Evolutionary conservation across 2,797 vertebrate genomes (phyloP).

Genomic region (Chromobotia macracanthus): DNA sequence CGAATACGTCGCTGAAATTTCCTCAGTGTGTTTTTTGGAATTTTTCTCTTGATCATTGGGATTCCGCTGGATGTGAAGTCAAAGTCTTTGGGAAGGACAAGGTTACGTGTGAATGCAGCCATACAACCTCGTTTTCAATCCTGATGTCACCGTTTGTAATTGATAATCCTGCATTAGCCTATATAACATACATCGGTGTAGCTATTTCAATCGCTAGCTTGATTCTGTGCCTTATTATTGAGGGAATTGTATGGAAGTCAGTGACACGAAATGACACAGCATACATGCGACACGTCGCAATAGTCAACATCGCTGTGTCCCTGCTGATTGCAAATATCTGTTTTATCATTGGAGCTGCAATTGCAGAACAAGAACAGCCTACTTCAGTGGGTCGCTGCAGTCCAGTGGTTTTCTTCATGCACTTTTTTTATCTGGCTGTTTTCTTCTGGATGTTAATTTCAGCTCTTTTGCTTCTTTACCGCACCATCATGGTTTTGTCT

Average conservation of each 20-base stretch:
- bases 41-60: constrained; percentile 82
- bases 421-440: constrained; percentile 89
- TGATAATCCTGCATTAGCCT: neutral
- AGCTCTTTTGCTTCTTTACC: constrained; percentile 87
- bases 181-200: constrained; percentile 86
- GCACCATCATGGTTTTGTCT: constrained; percentile 82
- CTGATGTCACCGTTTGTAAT: constrained; percentile 80
- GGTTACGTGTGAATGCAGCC: constrained; percentile 66
- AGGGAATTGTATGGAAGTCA: constrained; percentile 83
- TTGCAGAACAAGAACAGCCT: constrained; percentile 47
- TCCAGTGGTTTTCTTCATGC: constrained; percentile 86
- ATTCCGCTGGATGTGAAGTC: constrained; percentile 62
- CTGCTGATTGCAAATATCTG: constrained; percentile 87
- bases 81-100: constrained; percentile 8
- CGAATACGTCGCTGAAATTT: constrained; percentile 52
- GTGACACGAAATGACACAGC: constrained; percentile 86
- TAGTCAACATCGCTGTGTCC: constrained; percentile 85
- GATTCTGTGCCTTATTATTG: constrained; percentile 83
- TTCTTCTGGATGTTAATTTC: constrained; percentile 95
- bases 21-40: constrained; percentile 91
- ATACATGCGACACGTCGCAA: constrained; percentile 87
- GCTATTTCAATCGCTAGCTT: constrained; percentile 85
- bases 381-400: constrained; percentile 72
- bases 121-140: constrained; percentile 80
- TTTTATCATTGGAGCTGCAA: constrained; percentile 80